Base-by-base conservation (phyloP, 1,140 invertebrate genomes). In the Aphis craccivora region DNA sequence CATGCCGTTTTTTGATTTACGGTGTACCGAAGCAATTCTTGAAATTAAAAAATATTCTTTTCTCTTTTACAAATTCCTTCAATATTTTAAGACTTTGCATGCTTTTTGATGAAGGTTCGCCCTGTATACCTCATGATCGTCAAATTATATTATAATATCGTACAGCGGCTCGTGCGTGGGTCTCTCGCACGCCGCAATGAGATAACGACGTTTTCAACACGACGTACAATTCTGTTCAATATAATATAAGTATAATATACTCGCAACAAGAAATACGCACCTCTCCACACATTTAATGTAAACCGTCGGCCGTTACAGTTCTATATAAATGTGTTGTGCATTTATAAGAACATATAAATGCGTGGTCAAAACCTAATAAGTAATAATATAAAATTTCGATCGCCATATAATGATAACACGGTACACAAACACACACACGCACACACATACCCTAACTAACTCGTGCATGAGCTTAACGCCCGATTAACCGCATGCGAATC, bases 401-500 rank as follows among this genome's bases (percentile, higher is more conserved):
- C 43, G 14, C 6, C 14, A 5, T 76, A 76, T n/a, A 43, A 45
- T 87, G 48, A 51, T 51, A 51, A 51, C 48, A 51, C 18, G 14
- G 18, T 30, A 18, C 25, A 86, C 40, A 30, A 23, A 30, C 35
- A 37, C 8, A 25, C n/a, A 53, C n/a, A 55, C 48, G 4, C 86
- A 53, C 11, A 88, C n/a, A 37, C 40, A 9, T 48, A 37, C 14
- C 14, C 35, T 55, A 40, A 37, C 51, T 37, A 53, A 51, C n/a
- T 53, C 53, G 53, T 90, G 88, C 88, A 90, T 90, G 88, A 60
- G 88, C 88, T 90, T 90, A 90, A 60, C 37, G 14, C 53, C 51
- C 22, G 88, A 90, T 60, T 90, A 90, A 90, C 53, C 37, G 88
- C 88, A 90, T 90, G 88, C 11, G 88, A 23, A 90, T 90, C 48